These are phyloP conservation scores for Gephyroberyx darwinii DNA, from an alignment of 2,797 vertebrate species.

Conservation along the genomic window DNA sequence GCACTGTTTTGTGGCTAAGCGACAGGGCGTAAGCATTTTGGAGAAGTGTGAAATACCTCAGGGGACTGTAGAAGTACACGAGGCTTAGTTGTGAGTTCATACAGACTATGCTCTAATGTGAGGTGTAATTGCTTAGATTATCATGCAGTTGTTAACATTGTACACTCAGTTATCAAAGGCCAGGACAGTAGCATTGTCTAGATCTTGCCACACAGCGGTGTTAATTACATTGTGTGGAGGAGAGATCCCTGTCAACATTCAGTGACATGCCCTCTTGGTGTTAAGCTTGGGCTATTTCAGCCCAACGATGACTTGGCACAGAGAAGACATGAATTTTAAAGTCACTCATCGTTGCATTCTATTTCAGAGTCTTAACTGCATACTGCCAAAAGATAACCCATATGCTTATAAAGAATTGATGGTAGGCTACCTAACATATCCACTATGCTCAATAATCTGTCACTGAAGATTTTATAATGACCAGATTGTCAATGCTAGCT, in stretches of 20 bases:
- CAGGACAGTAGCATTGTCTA: conserved; percentile 59
- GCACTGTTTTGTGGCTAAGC: conserved; percentile 1
- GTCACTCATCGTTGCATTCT: conserved; percentile 5
- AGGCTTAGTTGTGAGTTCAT: conserved; percentile 49
- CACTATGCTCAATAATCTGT: neutral
- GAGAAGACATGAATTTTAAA: conserved; percentile 19
- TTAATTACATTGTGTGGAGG: conserved; percentile 55
- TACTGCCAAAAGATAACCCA: neutral
- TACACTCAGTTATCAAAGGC: conserved; percentile 25
- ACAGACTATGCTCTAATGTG: conserved; percentile 50
- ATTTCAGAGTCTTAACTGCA: conserved; percentile 3
- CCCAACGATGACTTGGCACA: conserved; percentile 37
- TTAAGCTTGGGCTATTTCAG: conserved; percentile 74
- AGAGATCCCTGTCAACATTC: conserved; percentile 59
- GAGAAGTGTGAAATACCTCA: conserved; percentile 43
- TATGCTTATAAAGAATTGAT: neutral
- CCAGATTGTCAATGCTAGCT: neutral
- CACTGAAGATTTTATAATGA: neutral
- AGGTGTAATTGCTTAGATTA: conserved; percentile 67
- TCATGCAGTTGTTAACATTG: conserved; percentile 49
- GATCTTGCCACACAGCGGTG: conserved; percentile 27
- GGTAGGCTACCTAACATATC: neutral
- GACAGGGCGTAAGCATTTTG: conserved; percentile 3
- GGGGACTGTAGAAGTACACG: conserved; percentile 46
- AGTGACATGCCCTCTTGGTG: conserved; percentile 54